Percentiles rank a stretch among this genome's conserved stretches.
These are phyloP conservation scores for Scyliorhinus canicula DNA, from an alignment of 2,797 vertebrate species.

Conservation along the genomic window DNA sequence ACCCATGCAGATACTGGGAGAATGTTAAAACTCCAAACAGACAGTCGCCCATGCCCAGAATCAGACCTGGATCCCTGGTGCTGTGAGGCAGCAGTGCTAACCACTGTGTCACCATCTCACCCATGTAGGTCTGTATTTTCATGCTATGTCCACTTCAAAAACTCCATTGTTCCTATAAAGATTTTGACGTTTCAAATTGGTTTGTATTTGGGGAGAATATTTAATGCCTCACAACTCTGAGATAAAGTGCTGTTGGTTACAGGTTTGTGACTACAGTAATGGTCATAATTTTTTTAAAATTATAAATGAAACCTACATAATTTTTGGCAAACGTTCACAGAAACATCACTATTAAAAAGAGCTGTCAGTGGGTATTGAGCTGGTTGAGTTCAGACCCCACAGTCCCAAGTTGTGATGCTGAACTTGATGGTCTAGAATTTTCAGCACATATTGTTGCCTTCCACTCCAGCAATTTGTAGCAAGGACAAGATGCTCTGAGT, in stretches of 20 bases:
- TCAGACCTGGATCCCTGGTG: too few species aligned
- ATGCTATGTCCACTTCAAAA: not conserved
- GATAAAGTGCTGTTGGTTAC: not conserved
- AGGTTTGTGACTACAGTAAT: not conserved
- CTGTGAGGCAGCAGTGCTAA: too few species aligned
- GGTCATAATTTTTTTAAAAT: not conserved
- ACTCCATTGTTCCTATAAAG: not conserved
- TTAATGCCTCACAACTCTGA: not conserved
- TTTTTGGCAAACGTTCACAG: too few species aligned
- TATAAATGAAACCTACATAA: too few species aligned
- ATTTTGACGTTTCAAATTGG: not conserved
- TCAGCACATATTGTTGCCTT: not conserved
- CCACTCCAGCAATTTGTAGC: too few species aligned
- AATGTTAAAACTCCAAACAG: too few species aligned
- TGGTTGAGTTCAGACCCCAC: not conserved
- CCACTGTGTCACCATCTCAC: too few species aligned
- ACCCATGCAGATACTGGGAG: too few species aligned
- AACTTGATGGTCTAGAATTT: not conserved
- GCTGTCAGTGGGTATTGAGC: not conserved
- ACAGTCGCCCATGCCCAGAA: too few species aligned
- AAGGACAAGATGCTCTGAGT: not conserved
- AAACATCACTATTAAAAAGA: too few species aligned
- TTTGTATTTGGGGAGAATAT: not conserved
- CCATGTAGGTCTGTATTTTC: not conserved
- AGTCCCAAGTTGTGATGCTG: not conserved